These are phyloP conservation scores for Drosophila siamana DNA, from an alignment of 2,888 invertebrate genomes.

Conservation along the genomic window DNA sequence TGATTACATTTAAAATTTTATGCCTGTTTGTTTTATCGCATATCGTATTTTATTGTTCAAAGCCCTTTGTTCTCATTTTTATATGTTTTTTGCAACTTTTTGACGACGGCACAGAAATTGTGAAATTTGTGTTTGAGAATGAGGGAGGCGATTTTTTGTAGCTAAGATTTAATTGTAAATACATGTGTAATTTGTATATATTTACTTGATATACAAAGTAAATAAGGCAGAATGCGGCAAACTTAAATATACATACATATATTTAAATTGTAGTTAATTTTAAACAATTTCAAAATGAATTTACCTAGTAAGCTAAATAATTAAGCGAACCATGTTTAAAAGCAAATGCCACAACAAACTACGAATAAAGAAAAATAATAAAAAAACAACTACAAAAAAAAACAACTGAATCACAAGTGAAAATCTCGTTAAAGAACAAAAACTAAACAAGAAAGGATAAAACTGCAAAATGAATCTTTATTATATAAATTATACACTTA, in stretches of 20 bases:
- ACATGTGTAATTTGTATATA: conserved; percentile 79
- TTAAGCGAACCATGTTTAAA: conserved; percentile 64
- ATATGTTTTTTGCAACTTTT: conserved; percentile 66
- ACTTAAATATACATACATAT: conserved; percentile 47
- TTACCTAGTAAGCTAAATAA: conserved; percentile 70
- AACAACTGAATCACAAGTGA: conserved; percentile 41
- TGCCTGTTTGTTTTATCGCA: conserved; percentile 46
- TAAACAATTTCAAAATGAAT: conserved; percentile 74
- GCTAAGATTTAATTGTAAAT: conserved; percentile 77
- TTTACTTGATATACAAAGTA: conserved; percentile 78
- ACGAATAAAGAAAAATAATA: conserved; percentile 44
- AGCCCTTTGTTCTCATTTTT: conserved; percentile 29
- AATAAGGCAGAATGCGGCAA: conserved; percentile 66
- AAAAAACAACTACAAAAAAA: conserved; percentile 22
- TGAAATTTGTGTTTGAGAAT: conserved; percentile 7
- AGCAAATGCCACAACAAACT: conserved; percentile 67
- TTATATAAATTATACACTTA: conserved; percentile 63
- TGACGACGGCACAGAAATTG: conserved; percentile 60
- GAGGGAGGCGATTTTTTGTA: conserved; percentile 49
- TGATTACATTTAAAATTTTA: conserved; percentile 38
- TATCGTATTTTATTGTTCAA: conserved; percentile 22
- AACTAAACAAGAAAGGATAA: conserved; percentile 25
- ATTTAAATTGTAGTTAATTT: conserved; percentile 77
- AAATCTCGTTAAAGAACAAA: conserved; percentile 55
- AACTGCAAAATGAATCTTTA: conserved; percentile 67